Evolutionary conservation across 2,113 vertebrate species (phyloP).

Genomic region (Sylvilagus bachmani): DNA sequence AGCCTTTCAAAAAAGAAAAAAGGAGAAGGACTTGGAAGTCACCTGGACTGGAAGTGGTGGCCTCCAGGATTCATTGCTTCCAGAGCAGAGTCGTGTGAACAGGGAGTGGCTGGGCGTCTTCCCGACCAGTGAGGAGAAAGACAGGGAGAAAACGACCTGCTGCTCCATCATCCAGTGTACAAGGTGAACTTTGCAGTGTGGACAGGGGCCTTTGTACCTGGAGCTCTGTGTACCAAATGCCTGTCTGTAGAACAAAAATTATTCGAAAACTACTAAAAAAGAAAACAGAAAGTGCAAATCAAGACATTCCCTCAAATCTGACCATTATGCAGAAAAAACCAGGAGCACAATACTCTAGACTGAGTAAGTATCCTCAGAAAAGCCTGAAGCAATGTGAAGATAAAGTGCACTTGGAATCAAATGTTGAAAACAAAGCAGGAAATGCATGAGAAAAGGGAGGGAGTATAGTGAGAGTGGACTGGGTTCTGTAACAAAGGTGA

Average conservation of each 20-base stretch:
- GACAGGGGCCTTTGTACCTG: neutral
- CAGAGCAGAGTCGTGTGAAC: neutral
- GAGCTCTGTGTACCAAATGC: neutral
- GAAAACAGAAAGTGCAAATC: constrained; percentile 13
- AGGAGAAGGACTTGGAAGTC: too few relatives aligned
- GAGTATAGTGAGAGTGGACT: neutral
- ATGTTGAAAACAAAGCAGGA: neutral
- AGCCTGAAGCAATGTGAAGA: neutral
- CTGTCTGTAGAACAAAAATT: neutral
- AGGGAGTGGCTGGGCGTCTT: neutral
- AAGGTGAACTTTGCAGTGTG: neutral
- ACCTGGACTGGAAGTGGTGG: neutral
- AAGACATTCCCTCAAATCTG: neutral
- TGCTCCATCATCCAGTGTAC: neutral
- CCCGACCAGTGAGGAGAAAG: neutral
- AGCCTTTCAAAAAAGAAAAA: too few relatives aligned
- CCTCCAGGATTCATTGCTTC: neutral
- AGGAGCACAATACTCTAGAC: neutral
- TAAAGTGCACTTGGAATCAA: neutral
- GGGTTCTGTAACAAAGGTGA: neutral
- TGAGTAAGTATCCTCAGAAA: constrained; percentile 1
- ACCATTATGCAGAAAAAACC: neutral
- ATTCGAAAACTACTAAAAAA: neutral
- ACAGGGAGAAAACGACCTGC: neutral
- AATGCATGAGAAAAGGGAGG: neutral